Percentiles rank a stretch among this genome's conserved stretches.
Evolutionary conservation across 2,888 invertebrate species (phyloP).

Genomic region (Leucoma salicis): DNA sequence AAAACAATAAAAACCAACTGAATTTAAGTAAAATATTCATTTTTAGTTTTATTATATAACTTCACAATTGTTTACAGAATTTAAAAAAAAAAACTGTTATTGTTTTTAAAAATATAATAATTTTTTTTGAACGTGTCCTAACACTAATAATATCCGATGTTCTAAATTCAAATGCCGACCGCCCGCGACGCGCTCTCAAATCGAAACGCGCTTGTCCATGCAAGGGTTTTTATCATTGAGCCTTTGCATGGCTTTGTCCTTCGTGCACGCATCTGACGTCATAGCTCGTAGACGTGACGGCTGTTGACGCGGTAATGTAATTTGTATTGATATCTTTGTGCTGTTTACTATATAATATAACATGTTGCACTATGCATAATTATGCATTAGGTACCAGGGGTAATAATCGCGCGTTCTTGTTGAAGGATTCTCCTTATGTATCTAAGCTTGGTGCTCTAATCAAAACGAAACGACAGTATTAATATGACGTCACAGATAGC

Average conservation of each 20-base stretch:
- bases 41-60: slow-evolving; percentile 7
- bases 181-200: slow-evolving; percentile 16
- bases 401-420: too few species aligned
- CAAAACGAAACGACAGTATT: too few species aligned
- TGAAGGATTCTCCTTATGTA: too few species aligned
- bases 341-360: too few species aligned
- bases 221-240: slow-evolving; percentile 32
- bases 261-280: slow-evolving; percentile 24
- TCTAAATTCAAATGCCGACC: slow-evolving; percentile 19
- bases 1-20: slow-evolving; percentile 15
- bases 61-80: neutral
- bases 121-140: neutral
- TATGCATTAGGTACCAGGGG: too few species aligned
- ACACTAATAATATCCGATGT: neutral
- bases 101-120: neutral
- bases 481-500: too few species aligned
- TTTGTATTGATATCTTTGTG: too few species aligned
- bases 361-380: too few species aligned
- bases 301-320: slow-evolving; percentile 1
- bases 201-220: slow-evolving; percentile 20
- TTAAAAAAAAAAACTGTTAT: neutral
- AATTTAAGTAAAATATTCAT: slow-evolving; percentile 21
- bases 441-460: too few species aligned
- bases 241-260: slow-evolving; percentile 11
- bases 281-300: slow-evolving; percentile 9